Evolutionary conservation across 2,113 vertebrate species (phyloP).

Genomic region (Burhinus oedicnemus): DNA sequence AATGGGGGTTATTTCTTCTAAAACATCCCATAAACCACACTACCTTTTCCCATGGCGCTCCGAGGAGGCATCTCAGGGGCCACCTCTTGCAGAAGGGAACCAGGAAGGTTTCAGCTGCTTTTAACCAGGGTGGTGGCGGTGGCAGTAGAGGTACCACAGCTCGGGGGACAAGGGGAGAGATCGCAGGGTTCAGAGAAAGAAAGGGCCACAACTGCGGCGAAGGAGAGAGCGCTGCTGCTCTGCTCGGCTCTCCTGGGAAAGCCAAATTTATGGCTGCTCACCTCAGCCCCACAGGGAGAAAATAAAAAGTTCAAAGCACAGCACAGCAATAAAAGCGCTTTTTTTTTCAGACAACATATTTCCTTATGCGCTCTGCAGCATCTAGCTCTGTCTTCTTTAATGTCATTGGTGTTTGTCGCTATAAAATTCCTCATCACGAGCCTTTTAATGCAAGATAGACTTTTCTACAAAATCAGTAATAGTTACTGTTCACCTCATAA

Average conservation of each 20-base stretch:
- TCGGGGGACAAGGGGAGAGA: background rate
- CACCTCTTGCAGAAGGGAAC: background rate
- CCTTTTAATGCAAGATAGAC: background rate
- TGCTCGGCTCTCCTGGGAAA: background rate
- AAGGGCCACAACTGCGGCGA: accelerated
- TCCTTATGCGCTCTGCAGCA: background rate
- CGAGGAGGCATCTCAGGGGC: background rate
- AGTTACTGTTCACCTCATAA: slow-evolving; percentile 21
- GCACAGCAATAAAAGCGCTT: background rate
- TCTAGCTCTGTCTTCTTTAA: background rate
- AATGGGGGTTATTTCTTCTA: background rate
- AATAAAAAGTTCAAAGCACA: background rate
- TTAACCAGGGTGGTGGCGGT: background rate
- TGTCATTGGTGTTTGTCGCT: background rate
- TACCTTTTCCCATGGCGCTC: background rate
- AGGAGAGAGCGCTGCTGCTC: accelerated
- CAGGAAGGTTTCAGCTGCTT: background rate
- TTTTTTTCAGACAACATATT: background rate
- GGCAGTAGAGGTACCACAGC: accelerated
- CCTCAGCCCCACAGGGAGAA: background rate
- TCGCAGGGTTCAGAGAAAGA: accelerated
- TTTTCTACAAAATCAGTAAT: slow-evolving; percentile 16
- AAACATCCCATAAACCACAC: background rate
- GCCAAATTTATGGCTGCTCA: background rate
- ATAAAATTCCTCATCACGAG: background rate